These are phyloP conservation scores for Meloidogyne hapla DNA, from an alignment of 1,140 invertebrate species.

Conservation along the genomic window DNA sequence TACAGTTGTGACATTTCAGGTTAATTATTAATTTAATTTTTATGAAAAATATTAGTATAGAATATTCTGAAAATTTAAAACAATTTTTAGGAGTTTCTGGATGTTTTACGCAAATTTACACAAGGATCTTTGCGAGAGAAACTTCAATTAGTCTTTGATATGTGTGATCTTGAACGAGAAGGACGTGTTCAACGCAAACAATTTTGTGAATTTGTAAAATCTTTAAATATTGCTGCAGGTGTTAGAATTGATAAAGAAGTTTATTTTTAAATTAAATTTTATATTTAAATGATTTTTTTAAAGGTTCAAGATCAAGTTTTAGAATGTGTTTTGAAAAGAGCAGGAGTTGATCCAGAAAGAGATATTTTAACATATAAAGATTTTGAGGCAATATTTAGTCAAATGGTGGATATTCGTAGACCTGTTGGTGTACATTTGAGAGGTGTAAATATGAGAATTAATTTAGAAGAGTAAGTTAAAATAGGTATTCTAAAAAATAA, in stretches of 20 bases:
- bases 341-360: constrained; percentile 81
- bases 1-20: constrained; percentile 78
- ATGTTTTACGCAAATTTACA: constrained; percentile 19
- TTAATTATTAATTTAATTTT: constrained; percentile 45
- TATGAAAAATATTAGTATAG: neutral
- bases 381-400: constrained; percentile 80
- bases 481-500: constrained; percentile 8
- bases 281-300: no score
- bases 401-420: constrained; percentile 48
- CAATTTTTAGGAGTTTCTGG: constrained; percentile 12
- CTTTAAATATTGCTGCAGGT: constrained; percentile 63
- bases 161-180: constrained; percentile 95
- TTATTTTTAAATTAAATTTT: constrained; percentile 62
- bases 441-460: constrained; percentile 56
- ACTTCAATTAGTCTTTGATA: constrained; percentile 91
- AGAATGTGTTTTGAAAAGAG: constrained; percentile 87
- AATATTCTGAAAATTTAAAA: no score
- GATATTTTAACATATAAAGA: constrained; percentile 88
- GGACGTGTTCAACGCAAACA: constrained; percentile 92
- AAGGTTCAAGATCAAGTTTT: constrained; percentile 83
- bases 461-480: constrained; percentile 77
- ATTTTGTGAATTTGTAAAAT: constrained; percentile 77
- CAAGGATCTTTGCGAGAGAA: constrained; percentile 93
- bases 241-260: constrained; percentile 67
- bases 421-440: constrained; percentile 59